Base-by-base conservation (phyloP, 2,113 vertebrate genomes). In the Alligator sinensis region DNA sequence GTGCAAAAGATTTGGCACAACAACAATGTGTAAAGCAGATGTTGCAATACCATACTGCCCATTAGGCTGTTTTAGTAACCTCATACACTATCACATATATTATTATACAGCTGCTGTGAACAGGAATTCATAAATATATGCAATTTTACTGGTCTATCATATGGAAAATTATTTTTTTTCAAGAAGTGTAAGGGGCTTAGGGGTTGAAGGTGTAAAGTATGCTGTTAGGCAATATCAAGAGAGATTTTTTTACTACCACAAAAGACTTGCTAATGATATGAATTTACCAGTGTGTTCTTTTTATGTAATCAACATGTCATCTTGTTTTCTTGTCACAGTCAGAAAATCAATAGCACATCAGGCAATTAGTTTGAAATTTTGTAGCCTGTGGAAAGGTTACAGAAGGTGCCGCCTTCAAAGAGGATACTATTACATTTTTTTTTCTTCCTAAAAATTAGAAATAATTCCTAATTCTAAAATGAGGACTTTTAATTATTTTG, bases 31-130 rank as follows among this genome's bases (percentile, higher is more conserved):
- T 47, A 25, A 14, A 64, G 34, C 81, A 90, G 61, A 90, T 86
- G 61, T 28, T 21, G n/a, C 54, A 58, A 4, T 6, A 18, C 34
- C 15, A 0, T 72, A n/a, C 58, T 57, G 1, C 1, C 30, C 34
- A n/a, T 74, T 38, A 66, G 59, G 57, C n/a, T 86, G 61, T 15
- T 58, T 54, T 76, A n/a, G 68, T 72, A 72, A 87, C 70, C 34
- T 75, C 11, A 27, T 70, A 1, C 28, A 60, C 22, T 57, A 57
- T 63, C 47, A 28, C 17, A 61, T 87, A 14, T 21, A 61, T 55
- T 22, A 61, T 30, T 60, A 25, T 61, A 2, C 38, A 84, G 76
- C 30, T 82, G 3, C 28, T 79, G 27, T 75, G 89, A 90, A 85
- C 64, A 82, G 30, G 78, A 87, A n/a, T 82, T 24, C 0, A 1